These are phyloP conservation scores for Fulica atra DNA, from an alignment of 2,113 vertebrate species.

Conservation along the genomic window DNA sequence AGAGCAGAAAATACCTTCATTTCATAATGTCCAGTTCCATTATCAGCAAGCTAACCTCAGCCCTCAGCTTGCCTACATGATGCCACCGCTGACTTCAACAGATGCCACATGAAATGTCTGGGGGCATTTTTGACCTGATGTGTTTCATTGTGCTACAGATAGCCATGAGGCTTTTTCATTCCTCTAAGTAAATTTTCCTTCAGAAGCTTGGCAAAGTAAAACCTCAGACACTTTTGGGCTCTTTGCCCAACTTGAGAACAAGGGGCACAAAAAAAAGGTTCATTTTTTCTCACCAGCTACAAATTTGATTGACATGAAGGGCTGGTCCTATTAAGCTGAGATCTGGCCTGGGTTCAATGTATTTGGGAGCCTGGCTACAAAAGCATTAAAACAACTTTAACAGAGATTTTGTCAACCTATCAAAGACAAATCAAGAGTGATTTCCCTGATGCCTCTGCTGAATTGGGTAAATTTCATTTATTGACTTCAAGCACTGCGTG, in stretches of 20 bases:
- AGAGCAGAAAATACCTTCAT: neutral
- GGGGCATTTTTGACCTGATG: neutral
- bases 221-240: slow-evolving; percentile 49
- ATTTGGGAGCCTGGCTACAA: slow-evolving; percentile 64
- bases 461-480: slow-evolving; percentile 67
- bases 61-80: neutral
- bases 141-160: neutral
- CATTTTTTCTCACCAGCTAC: slow-evolving; percentile 53
- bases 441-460: slow-evolving; percentile 49
- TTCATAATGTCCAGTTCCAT: slow-evolving; percentile 2
- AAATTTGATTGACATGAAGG: slow-evolving; percentile 46
- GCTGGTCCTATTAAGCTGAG: slow-evolving; percentile 52
- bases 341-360: slow-evolving; percentile 59
- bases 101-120: neutral
- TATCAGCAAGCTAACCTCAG: slow-evolving; percentile 7
- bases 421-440: slow-evolving; percentile 66
- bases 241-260: slow-evolving; percentile 59
- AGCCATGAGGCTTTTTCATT: neutral
- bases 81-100: neutral
- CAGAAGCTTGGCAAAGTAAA: slow-evolving; percentile 45
- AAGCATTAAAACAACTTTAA: slow-evolving; percentile 62
- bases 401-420: slow-evolving; percentile 71
- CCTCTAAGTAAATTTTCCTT: slow-evolving; percentile 36
- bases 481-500: slow-evolving; percentile 51
- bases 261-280: slow-evolving; percentile 49